These are phyloP conservation scores for Pan paniscus DNA, from an alignment of 2,113 vertebrate genomes.

Conservation along the genomic window DNA sequence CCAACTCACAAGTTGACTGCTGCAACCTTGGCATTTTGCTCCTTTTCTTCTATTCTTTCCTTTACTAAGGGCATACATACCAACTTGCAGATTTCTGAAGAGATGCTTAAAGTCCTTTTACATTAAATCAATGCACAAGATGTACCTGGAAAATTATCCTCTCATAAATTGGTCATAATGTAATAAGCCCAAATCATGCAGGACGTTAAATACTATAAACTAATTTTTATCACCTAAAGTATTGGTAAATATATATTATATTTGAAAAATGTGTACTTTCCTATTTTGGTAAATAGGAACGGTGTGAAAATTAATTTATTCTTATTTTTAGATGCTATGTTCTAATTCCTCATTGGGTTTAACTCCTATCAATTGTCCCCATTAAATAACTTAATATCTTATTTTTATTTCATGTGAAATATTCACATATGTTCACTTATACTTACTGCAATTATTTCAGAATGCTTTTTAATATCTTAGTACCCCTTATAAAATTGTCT, in stretches of 20 bases:
- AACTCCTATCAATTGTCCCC: neutral
- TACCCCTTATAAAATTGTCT: rapidly evolving
- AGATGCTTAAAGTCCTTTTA: neutral
- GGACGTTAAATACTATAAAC: neutral
- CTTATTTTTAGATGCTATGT: neutral
- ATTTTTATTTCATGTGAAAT: neutral
- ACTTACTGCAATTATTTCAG: neutral
- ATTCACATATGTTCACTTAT: neutral
- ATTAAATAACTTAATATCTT: neutral
- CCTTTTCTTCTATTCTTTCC: neutral
- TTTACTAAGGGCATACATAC: neutral
- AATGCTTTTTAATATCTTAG: neutral
- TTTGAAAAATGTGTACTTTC: neutral
- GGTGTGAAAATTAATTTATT: neutral
- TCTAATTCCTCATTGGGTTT: neutral
- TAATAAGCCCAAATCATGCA: neutral
- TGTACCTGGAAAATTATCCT: neutral
- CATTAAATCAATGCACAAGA: neutral
- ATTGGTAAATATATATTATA: neutral
- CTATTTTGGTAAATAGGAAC: neutral
- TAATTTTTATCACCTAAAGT: neutral
- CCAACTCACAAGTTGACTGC: neutral
- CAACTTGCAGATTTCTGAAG: neutral
- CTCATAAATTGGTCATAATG: neutral
- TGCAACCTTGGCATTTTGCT: neutral